phyloP scores from a whole-genome alignment of 2,113 vertebrate genomes.

The Gymnogyps californianus region DNA sequence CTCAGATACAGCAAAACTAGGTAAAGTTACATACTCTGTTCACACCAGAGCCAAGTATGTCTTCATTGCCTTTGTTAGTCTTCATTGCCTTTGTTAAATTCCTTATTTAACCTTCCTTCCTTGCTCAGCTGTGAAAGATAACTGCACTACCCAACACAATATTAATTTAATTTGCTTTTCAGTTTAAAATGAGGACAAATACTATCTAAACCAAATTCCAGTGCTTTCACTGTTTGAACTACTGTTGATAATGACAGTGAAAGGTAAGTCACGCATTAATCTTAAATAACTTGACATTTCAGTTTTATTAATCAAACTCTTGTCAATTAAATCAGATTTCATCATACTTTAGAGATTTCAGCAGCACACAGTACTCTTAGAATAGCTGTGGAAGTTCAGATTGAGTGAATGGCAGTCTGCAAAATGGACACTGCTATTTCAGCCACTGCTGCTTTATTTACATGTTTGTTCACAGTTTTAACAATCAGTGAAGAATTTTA shows the following conservation, averaged over 20 bases:
- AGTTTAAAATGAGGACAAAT: background rate
- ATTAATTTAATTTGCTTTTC: background rate
- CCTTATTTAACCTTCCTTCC: background rate
- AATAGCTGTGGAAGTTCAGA: background rate
- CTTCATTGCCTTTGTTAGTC: background rate
- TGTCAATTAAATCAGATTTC: background rate
- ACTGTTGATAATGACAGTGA: background rate
- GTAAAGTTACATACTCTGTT: background rate
- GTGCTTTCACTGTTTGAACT: conserved; percentile 1
- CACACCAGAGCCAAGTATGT: background rate
- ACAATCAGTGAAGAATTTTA: background rate
- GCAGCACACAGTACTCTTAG: background rate
- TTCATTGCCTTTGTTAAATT: background rate
- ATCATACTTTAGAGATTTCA: background rate
- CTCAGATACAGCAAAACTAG: background rate
- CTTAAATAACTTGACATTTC: conserved; percentile 22
- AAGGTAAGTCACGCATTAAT: background rate
- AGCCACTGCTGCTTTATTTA: background rate
- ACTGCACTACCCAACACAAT: background rate
- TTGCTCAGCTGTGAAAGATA: background rate
- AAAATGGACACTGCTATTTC: background rate
- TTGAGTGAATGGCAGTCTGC: background rate
- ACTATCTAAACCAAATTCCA: background rate
- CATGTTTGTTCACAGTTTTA: background rate
- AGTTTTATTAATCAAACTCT: conserved; percentile 9